phyloP scores from a whole-genome alignment of 64 coral and sea anemone genomes.

The Porites australiensis region DNA sequence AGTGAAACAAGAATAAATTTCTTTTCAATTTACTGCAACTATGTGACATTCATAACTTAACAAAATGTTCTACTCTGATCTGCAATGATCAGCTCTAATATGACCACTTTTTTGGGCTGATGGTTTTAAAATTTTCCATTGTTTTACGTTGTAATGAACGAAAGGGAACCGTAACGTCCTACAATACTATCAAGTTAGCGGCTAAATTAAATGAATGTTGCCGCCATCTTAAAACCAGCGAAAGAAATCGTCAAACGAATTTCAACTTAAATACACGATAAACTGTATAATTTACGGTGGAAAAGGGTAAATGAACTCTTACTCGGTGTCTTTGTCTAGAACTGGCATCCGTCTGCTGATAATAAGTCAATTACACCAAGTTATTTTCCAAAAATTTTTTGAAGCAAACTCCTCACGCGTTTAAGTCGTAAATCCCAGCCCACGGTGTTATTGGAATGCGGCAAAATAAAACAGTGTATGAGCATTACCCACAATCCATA shows the following conservation, averaged over 20 bases:
- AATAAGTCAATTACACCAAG: background rate
- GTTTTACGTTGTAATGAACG: too few relatives aligned
- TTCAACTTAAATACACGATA: background rate
- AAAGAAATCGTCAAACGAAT: background rate
- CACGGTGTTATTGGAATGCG: background rate
- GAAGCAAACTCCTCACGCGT: background rate
- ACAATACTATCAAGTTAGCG: too few relatives aligned
- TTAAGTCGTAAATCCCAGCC: background rate
- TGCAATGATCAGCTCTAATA: too few relatives aligned
- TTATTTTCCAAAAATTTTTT: background rate
- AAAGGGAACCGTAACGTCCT: too few relatives aligned
- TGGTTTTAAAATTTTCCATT: too few relatives aligned
- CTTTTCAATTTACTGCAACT: too few relatives aligned
- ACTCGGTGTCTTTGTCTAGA: constrained; percentile 73
- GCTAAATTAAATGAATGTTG: background rate
- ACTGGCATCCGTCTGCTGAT: constrained; percentile 39
- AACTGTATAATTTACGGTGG: background rate
- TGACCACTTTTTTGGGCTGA: too few relatives aligned
- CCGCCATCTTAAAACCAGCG: background rate
- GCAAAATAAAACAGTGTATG: constrained; percentile 8
- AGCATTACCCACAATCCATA: constrained; percentile 57
- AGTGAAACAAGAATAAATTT: too few relatives aligned
- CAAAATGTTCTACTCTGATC: too few relatives aligned
- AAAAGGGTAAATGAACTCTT: constrained; percentile 12
- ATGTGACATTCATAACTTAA: too few relatives aligned